Evolutionary conservation across 2,113 vertebrate species (phyloP), one percentile per base, ranked within the genome.

Genomic region (Maylandia zebra): DNA sequence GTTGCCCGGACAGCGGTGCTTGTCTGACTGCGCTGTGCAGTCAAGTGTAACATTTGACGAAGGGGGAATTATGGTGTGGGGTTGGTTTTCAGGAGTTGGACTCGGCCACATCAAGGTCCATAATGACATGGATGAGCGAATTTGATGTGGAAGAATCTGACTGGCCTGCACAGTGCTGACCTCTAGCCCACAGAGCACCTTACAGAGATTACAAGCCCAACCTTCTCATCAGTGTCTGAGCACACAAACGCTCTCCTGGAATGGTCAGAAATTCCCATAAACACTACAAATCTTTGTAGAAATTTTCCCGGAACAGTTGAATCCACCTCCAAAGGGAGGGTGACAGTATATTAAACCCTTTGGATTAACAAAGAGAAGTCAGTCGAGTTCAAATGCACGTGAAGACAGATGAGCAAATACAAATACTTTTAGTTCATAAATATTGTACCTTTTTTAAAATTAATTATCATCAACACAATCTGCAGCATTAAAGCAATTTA

Each of bases 21-120:
- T n/a, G 19, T 69, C 64, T 69, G 36, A 41, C 64, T 69, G 3
- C 7, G 1, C n/a, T 69, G 36, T 69, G 36, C 64, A 66, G 61
- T 38, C 64, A 41, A 69, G 64, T 41, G 36, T 69, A 41, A 41
- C 8, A 41, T 69, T 41, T 69, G 36, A 41, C 5, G n/a, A 41
- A 22, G 64, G 64, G 56, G 7, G 64, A 8, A 38, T 69, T 69
- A 69, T 1, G 19, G 64, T 14, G 64, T 1, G 64, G 11, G n/a
- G 64, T 14, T 9, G 34, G 11, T 22, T 9, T 69, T 24, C 64
- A 69, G 64, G 64, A 69, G 36, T 14, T 24, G n/a, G 64, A 22
- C 64, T 69, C 64, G 7, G 64, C 11, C 61, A 66, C 61, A 66
- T 66, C 61, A 66, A 69, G 36, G 36, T 69, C 64, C 36, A 69